Conservation (phyloP, 2,797 vertebrate species). For the Sebastes taczanowskii region DNA sequence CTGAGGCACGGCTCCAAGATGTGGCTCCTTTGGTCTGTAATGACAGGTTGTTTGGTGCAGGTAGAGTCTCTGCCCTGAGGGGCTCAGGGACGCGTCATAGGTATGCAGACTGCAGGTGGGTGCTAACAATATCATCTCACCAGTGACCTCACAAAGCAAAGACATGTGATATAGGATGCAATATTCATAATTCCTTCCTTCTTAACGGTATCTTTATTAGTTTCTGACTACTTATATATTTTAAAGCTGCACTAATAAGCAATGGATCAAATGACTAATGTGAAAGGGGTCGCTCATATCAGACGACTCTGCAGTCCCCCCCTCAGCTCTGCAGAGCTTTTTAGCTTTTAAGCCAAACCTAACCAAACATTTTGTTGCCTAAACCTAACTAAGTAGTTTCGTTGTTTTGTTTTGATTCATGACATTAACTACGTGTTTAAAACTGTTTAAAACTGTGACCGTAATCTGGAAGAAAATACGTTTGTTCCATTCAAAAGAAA, state of each 20-base stretch:
- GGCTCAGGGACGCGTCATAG: not conserved
- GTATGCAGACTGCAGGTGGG: slow-evolving; percentile 17
- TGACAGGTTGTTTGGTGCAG: slow-evolving; percentile 47
- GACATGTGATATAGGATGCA: not conserved
- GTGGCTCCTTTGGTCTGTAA: slow-evolving; percentile 48
- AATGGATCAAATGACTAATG: not conserved
- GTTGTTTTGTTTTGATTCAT: no score
- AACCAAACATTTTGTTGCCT: no score
- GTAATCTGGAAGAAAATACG: no score
- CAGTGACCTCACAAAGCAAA: not conserved
- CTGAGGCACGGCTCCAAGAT: not conserved
- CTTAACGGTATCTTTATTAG: fast-evolving
- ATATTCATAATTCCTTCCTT: not conserved
- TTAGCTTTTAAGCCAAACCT: not conserved
- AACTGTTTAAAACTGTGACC: no score
- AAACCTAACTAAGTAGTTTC: no score
- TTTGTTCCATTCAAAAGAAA: no score
- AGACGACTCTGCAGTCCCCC: not conserved
- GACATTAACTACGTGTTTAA: fast-evolving
- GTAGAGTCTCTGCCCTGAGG: slow-evolving; percentile 7
- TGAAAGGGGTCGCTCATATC: not conserved
- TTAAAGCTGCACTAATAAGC: not conserved
- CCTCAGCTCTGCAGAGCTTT: not conserved
- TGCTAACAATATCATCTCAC: not conserved
- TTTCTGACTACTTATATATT: not conserved